These are phyloP conservation scores for Potamilus streckersoni DNA, from an alignment of 1,140 invertebrate species.

Conservation along the genomic window DNA sequence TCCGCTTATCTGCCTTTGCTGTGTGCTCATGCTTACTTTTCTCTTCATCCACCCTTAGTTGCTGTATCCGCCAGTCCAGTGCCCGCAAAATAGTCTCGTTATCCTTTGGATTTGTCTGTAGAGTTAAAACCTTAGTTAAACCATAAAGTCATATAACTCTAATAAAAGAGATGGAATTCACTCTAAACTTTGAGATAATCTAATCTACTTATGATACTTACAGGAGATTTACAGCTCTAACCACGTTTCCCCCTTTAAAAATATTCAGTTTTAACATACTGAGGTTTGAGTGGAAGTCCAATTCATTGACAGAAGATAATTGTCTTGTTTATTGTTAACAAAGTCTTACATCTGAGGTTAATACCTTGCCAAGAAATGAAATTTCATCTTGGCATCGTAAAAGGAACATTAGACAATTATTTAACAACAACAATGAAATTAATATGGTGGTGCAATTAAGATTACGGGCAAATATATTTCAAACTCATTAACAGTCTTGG, in stretches of 20 bases:
- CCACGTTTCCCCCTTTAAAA: not conserved
- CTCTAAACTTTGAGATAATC: not conserved
- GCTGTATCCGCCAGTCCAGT: constrained; percentile 74
- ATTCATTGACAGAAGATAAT: no score
- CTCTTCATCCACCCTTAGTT: constrained; percentile 50
- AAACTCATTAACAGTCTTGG: no score
- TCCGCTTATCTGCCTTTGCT: constrained; percentile 49
- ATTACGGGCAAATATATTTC: no score
- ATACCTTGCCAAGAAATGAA: no score
- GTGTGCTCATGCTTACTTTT: constrained; percentile 15
- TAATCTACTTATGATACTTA: not conserved
- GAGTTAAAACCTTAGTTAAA: constrained; percentile 5
- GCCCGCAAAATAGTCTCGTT: constrained; percentile 80
- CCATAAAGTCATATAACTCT: not conserved
- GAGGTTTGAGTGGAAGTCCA: no score
- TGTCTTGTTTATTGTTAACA: no score
- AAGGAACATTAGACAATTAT: no score
- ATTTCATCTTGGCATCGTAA: no score
- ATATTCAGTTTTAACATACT: no score
- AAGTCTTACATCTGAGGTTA: no score
- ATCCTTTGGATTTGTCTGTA: constrained; percentile 82
- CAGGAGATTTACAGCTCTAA: not conserved
- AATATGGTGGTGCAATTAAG: no score
- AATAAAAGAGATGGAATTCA: not conserved
- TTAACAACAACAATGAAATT: no score